phyloP scores from a whole-genome alignment of 2,113 vertebrate species.

The Diglossa brunneiventris region DNA sequence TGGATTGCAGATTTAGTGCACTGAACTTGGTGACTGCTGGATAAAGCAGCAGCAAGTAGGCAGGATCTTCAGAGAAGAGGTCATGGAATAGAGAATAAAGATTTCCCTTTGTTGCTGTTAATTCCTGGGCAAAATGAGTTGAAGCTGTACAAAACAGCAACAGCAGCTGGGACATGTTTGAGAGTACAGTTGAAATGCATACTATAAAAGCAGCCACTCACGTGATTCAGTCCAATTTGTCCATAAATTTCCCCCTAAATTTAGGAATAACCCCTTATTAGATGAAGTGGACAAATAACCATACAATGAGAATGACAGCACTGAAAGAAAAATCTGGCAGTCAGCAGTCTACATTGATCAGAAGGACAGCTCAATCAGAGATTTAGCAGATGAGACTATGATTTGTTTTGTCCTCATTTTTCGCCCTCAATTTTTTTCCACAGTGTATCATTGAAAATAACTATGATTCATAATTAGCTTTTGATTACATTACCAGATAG shows the following conservation, averaged over 20 bases:
- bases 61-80: neutral
- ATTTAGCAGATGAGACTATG: neutral
- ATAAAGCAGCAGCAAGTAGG: neutral
- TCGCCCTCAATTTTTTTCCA: neutral
- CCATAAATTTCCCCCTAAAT: neutral
- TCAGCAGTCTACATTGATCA: neutral
- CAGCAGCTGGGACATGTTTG: neutral
- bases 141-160: neutral
- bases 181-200: neutral
- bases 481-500: constrained; percentile 39
- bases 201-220: neutral
- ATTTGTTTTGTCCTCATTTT: constrained; percentile 5
- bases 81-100: neutral
- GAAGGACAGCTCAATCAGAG: constrained; percentile 6
- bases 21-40: neutral
- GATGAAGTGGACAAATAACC: neutral
- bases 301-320: neutral
- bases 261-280: neutral
- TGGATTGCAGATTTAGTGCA: neutral
- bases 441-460: neutral
- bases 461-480: constrained; percentile 27
- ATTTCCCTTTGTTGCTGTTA: neutral
- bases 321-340: constrained; percentile 11
- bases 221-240: neutral
- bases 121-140: neutral